These are phyloP conservation scores for Thera obeliscata DNA, from an alignment of 2,888 invertebrate species.

Conservation along the genomic window DNA sequence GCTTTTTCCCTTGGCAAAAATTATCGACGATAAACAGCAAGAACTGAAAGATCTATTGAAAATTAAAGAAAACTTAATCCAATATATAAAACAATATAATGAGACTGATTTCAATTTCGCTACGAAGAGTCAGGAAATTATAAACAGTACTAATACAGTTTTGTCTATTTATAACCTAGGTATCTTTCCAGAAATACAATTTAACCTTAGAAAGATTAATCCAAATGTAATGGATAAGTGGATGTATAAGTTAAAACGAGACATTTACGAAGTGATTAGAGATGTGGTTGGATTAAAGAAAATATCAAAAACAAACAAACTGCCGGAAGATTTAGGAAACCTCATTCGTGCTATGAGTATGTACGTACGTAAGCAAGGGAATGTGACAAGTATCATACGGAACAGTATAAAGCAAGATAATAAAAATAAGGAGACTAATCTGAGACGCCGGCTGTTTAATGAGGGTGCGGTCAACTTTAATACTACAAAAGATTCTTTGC, in stretches of 20 bases:
- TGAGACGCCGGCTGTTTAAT: constrained; percentile 12
- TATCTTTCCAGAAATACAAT: constrained; percentile 45
- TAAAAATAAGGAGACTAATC: neutral
- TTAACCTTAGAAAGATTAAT: constrained; percentile 45
- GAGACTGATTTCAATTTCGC: constrained; percentile 35
- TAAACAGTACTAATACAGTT: constrained; percentile 32
- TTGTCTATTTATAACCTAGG: constrained; percentile 54
- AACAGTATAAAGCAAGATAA: constrained; percentile 19
- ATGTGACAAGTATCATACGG: constrained; percentile 31
- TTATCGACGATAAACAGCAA: constrained; percentile 57
- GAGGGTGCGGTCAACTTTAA: constrained; percentile 15
- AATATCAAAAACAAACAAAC: constrained; percentile 37
- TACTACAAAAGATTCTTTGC: constrained; percentile 44
- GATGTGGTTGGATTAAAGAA: constrained; percentile 57
- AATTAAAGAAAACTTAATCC: constrained; percentile 55
- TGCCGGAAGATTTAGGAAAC: constrained; percentile 54
- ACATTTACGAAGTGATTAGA: constrained; percentile 61
- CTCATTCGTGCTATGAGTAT: constrained; percentile 57
- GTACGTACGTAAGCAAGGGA: constrained; percentile 53
- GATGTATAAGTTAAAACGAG: constrained; percentile 59
- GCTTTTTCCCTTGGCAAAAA: constrained; percentile 52
- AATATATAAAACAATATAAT: constrained; percentile 47
- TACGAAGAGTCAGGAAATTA: constrained; percentile 29
- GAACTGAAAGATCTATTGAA: constrained; percentile 57
- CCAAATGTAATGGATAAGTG: constrained; percentile 46